Percentiles rank a stretch among this genome's conserved stretches.
Evolutionary conservation across 1,140 invertebrate genomes (phyloP).

Genomic region (Leptestheria dahalacensis): DNA sequence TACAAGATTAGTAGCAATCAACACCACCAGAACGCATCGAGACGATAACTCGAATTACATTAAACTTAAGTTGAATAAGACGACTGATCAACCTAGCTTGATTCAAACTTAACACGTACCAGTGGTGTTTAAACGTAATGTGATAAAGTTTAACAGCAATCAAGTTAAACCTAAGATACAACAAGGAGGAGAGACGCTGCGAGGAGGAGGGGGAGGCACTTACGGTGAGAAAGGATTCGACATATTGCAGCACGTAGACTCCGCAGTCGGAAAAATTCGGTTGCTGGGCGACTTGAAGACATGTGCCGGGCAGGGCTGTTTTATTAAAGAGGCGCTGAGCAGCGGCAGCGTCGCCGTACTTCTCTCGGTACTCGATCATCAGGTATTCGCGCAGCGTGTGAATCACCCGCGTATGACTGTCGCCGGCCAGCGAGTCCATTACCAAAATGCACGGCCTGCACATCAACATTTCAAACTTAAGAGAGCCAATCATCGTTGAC

Average conservation of each 20-base stretch:
- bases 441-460: slow-evolving; percentile 72
- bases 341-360: slow-evolving; percentile 36
- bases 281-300: slow-evolving; percentile 85
- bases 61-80: no score
- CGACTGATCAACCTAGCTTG: no score
- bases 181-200: background rate
- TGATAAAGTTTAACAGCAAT: no score
- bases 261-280: slow-evolving; percentile 95
- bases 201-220: slow-evolving; percentile 9
- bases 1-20: no score
- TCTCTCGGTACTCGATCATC: slow-evolving; percentile 71
- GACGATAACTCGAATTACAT: no score
- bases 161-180: no score
- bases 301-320: slow-evolving; percentile 63
- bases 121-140: no score
- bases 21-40: no score
- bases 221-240: slow-evolving; percentile 76
- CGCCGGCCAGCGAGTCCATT: slow-evolving; percentile 79
- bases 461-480: background rate
- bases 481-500: slow-evolving; percentile 4
- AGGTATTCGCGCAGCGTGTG: slow-evolving; percentile 78
- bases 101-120: no score
- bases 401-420: slow-evolving; percentile 60
- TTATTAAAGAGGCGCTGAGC: slow-evolving; percentile 48
- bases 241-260: slow-evolving; percentile 86